These are phyloP conservation scores for Enteromius anoplus DNA, from an alignment of 2,797 vertebrate species.

Conservation along the genomic window DNA sequence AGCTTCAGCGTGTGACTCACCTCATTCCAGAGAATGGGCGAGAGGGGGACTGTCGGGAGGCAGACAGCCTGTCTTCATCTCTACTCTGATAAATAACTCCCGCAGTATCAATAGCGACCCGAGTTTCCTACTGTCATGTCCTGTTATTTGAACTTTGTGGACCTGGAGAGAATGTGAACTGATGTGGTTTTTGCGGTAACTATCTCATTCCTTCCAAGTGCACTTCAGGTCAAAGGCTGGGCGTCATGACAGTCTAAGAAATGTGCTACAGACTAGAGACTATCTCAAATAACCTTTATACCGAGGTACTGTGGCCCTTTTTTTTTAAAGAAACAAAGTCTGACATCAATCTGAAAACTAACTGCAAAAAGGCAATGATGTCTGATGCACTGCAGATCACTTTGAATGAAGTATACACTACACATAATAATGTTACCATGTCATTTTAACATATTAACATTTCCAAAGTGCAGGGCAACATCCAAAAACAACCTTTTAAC, in stretches of 20 bases:
- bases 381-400: neutral
- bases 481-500: conserved; percentile 4
- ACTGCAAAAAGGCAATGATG: neutral
- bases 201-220: neutral
- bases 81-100: conserved; percentile 25
- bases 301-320: neutral
- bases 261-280: neutral
- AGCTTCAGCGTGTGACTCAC: conserved; percentile 50
- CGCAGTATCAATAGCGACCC: neutral
- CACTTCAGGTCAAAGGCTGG: conserved; percentile 10
- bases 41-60: neutral
- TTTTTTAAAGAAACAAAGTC: neutral
- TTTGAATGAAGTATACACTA: neutral
- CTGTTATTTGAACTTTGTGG: conserved; percentile 12
- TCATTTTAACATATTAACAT: neutral
- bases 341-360: neutral
- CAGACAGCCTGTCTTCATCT: conserved; percentile 6
- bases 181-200: conserved; percentile 2
- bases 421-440: neutral
- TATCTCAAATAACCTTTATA: neutral
- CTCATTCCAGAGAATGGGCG: neutral
- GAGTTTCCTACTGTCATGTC: neutral
- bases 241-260: neutral
- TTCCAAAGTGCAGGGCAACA: neutral
- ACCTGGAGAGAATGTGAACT: conserved; percentile 14